Percentiles rank a stretch among this genome's conserved stretches.
phyloP scores from a whole-genome alignment of 2,797 vertebrate genomes.

The Poeciliopsis turneri region DNA sequence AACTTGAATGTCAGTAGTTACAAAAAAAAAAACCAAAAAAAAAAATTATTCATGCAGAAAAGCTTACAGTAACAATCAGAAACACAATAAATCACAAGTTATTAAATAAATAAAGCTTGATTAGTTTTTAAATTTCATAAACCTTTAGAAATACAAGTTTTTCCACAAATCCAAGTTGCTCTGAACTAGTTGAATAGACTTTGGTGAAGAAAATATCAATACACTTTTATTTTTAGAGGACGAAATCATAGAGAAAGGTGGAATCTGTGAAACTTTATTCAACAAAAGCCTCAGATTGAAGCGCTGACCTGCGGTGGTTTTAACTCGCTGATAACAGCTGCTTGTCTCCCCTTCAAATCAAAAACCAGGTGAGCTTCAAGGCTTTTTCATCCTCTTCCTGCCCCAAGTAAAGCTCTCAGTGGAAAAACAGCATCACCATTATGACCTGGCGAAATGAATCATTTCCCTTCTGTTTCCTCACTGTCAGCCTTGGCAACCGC shows the following conservation, averaged over 20 bases:
- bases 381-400: background rate
- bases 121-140: background rate
- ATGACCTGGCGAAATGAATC: slow-evolving; percentile 41
- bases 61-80: background rate
- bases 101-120: background rate
- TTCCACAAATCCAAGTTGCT: background rate
- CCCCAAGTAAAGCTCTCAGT: background rate
- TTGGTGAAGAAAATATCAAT: background rate
- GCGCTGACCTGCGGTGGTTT: background rate
- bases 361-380: slow-evolving; percentile 9
- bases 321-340: slow-evolving; percentile 29
- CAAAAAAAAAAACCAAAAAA: background rate
- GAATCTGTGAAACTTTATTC: background rate
- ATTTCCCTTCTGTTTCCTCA: slow-evolving; percentile 50
- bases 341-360: slow-evolving; percentile 7
- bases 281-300: background rate
- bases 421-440: slow-evolving; percentile 22
- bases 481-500: slow-evolving; percentile 58
- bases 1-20: slow-evolving; percentile 19
- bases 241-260: background rate
- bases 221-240: background rate
- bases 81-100: background rate
- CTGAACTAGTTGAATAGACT: background rate
- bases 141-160: background rate
- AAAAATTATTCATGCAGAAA: background rate